Evolutionary conservation across 2,797 vertebrate species (phyloP), one percentile per base, ranked within the genome.

Genomic region (Typhlichthys subterraneus): DNA sequence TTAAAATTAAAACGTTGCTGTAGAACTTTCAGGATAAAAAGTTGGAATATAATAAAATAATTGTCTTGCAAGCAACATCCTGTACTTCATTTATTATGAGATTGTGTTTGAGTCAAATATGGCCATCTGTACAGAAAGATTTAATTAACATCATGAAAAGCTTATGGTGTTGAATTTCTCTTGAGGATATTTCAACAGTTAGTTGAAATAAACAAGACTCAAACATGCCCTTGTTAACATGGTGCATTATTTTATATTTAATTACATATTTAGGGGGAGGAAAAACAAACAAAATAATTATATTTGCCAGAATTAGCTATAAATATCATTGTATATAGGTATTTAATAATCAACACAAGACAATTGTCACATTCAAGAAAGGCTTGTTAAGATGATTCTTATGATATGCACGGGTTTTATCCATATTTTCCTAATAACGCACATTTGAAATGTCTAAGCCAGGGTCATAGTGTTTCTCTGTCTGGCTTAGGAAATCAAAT

Each of bases 401-500:
- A 38, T 38, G 33, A 38, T 55, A 55, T 38, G 4, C 29, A 31
- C 33, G 23, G 12, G 23, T 13, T 14, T 38, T 56, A 31, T 14
- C 14, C 38, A 33, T 38, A 42, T 56, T 33, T 31, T 42, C n/a
- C 31, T 29, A 4, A 48, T 12, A n/a, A 12, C 12, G 15, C 9
- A 33, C 29, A 12, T 12, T 31, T 31, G 19, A 31, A 49, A 31
- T 53, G 46, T 48, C 46, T n/a, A 45, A 53, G 48, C 49, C 51
- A 46, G 12, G 45, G 49, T 52, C 19, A 23, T 72, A 69, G 70
- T 73, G 63, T 67, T 70, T 64, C 60, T 45, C 59, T 75, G 14
- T 29, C 63, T 63, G 75, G 69, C 57, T 69, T 68, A 86, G 87
- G 86, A 89, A 90, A 90, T 91, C 83, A 62, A 84, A 91, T 89